phyloP scores from a whole-genome alignment of 2,113 vertebrate species.

The Elaphurus davidianus region DNA sequence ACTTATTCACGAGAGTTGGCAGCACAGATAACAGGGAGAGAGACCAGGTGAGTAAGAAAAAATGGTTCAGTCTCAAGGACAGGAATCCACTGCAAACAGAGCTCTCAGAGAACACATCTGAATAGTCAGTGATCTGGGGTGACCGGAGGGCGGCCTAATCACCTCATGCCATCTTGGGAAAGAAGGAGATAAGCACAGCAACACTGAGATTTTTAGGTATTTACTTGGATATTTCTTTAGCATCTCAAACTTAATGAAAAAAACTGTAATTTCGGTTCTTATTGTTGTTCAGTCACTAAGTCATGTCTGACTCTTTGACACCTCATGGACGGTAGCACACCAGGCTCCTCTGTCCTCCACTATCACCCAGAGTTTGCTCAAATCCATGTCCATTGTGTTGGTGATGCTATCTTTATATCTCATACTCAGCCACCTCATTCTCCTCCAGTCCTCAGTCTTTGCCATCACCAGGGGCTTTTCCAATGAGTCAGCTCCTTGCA shows the following conservation, averaged over 20 bases:
- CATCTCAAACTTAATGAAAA: not conserved
- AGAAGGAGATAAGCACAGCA: not conserved
- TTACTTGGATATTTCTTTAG: not conserved
- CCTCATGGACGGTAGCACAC: not conserved
- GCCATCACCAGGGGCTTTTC: not conserved
- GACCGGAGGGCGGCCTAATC: not conserved
- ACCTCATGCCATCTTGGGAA: not conserved
- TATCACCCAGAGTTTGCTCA: not conserved
- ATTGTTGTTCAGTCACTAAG: accelerated
- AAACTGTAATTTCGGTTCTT: not conserved
- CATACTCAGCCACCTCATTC: not conserved
- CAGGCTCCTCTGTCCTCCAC: not conserved
- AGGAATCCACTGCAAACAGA: not conserved
- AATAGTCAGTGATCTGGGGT: not conserved
- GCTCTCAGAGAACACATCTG: not conserved
- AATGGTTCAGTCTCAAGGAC: not conserved
- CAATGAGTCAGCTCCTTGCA: not conserved
- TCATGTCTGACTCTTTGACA: not conserved
- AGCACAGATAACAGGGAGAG: not conserved
- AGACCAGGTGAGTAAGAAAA: not conserved
- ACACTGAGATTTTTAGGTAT: not conserved
- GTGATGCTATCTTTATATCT: not conserved
- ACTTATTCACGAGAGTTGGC: not conserved
- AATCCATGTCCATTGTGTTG: not conserved
- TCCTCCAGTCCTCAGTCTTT: not conserved